Base-by-base conservation (phyloP, 1,140 invertebrate species). In the Patella vulgata region DNA sequence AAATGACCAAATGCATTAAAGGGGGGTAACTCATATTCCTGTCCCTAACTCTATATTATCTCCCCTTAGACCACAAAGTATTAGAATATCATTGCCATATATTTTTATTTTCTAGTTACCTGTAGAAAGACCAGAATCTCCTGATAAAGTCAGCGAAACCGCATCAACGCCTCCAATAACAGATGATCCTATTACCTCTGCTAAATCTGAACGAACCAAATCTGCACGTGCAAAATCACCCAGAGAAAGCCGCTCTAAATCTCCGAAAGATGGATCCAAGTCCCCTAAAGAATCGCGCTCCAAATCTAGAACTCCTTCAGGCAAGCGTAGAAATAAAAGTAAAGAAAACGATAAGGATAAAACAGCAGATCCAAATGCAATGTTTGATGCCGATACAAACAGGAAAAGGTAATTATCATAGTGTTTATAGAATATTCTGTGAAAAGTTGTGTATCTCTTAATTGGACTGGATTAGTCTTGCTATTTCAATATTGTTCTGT, bases 271-370 rank as follows among this genome's bases (percentile, higher is more conserved):
- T 39, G 66, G 42, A 30, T 51, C 52, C 57, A 75, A 70, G 52
- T 75, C 74, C 3, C 75, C 78, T 3, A 81, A 79, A 47, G 74
- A 76, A 47, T 62, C 67, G 46, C 71, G 43, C 21, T 43, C 60
- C 11, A 71, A 70, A 57, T 70, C 75, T 9, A 71, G 68, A 39
- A 77, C 73, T 46, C 75, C 80, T 30, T 77, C 80, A 23, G 75
- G 65, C 36, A 80, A 79, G 61, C 76, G 69, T 56, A 56, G 70
- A 12, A 73, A 72, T 31, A 73, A 72, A 47, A 74, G 71, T 52
- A 74, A 74, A 48, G 74, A 75, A 25, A 75, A 73, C 23, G 58
- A 71, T 44, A 42, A 58, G 60, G 70, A 77, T 59, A 73, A 67
- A 31, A 68, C 48, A 47, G 46, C 28, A 55, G 57, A n/a, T 17